A percentile compares a stretch with the other conserved stretches of the same genome.
These are phyloP conservation scores for Halesus radiatus DNA, from an alignment of 1,140 invertebrate genomes.

Conservation along the genomic window DNA sequence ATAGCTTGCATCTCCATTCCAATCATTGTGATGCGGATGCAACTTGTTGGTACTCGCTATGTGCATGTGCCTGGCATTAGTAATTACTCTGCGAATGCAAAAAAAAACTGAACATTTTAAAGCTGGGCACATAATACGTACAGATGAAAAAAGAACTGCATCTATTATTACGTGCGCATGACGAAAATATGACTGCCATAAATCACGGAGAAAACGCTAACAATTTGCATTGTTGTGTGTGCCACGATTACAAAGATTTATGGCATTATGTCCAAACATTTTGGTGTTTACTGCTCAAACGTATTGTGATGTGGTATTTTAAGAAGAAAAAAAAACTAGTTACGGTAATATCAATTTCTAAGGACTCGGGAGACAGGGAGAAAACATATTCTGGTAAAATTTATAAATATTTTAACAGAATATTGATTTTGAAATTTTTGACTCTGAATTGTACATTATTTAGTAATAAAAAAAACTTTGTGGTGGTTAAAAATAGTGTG, in stretches of 20 bases:
- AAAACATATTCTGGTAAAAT: too few species aligned
- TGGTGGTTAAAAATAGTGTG: too few species aligned
- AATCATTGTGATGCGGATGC: too few species aligned
- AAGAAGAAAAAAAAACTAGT: too few species aligned
- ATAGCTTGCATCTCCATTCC: background rate
- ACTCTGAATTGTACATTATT: too few species aligned
- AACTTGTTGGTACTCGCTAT: background rate
- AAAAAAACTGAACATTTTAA: conserved; percentile 28
- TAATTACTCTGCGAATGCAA: conserved; percentile 23
- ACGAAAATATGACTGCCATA: conserved; percentile 30
- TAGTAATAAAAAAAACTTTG: too few species aligned
- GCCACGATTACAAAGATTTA: conserved; percentile 14
- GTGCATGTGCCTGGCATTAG: conserved; percentile 9
- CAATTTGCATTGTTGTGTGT: conserved; percentile 19
- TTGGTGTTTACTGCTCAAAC: background rate
- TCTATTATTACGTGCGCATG: conserved; percentile 3
- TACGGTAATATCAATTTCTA: too few species aligned
- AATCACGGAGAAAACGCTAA: conserved; percentile 28
- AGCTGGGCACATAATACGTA: conserved; percentile 11
- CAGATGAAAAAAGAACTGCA: background rate
- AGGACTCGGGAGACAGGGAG: too few species aligned
- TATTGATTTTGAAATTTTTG: too few species aligned
- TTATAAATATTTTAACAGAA: too few species aligned
- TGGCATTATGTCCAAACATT: conserved; percentile 26
- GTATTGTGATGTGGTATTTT: conserved; percentile 2